Conservation (phyloP, 1,140 invertebrate species). For the Leptestheria dahalacensis region DNA sequence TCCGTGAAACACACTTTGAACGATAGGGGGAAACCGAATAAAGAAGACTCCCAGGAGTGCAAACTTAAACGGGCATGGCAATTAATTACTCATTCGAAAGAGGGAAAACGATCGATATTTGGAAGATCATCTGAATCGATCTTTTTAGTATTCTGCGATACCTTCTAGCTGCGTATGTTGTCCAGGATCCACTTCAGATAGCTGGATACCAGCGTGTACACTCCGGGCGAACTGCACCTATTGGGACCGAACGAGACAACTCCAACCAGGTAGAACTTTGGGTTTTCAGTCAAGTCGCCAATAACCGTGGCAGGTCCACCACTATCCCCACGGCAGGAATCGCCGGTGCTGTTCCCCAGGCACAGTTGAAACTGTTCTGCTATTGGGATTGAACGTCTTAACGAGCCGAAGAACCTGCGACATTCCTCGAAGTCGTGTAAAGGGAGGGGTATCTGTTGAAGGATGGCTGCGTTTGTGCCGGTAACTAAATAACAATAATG, state of each 20-base stretch:
- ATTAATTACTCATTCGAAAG: too few species aligned
- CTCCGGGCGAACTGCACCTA: background rate
- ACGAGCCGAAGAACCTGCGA: background rate
- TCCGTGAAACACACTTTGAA: too few species aligned
- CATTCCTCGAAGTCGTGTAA: background rate
- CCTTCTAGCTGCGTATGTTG: background rate
- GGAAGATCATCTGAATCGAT: too few species aligned
- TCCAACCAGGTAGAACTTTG: background rate
- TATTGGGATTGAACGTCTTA: background rate
- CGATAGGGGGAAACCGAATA: too few species aligned
- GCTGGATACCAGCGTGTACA: background rate
- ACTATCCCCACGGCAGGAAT: background rate
- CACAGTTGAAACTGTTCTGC: background rate
- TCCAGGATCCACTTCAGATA: background rate
- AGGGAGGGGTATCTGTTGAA: background rate
- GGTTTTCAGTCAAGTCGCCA: background rate
- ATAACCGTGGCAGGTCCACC: background rate
- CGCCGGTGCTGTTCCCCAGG: background rate
- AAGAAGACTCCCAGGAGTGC: too few species aligned
- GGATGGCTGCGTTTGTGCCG: background rate
- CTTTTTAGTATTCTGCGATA: too few species aligned
- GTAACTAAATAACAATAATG: background rate
- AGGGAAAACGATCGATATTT: too few species aligned
- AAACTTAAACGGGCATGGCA: too few species aligned
- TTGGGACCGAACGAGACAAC: background rate